Evolutionary conservation across 2,888 invertebrate genomes (phyloP).

Genomic region (Dynastes tityus): DNA sequence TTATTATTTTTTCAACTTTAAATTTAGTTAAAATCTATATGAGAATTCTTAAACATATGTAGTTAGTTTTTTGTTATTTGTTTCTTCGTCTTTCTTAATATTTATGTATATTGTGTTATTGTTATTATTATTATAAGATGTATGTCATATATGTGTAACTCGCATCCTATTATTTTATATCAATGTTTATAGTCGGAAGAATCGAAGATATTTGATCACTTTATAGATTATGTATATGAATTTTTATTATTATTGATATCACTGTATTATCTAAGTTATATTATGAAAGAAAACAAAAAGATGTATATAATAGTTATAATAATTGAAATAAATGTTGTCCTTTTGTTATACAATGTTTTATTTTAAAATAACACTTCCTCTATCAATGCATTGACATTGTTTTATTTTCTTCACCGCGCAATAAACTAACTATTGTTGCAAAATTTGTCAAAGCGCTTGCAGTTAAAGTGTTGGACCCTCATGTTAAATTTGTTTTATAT

Average conservation of each 20-base stretch:
- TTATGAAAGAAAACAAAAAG: constrained; percentile 54
- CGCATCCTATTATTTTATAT: constrained; percentile 44
- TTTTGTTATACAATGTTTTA: constrained; percentile 54
- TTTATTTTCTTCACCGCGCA: not conserved
- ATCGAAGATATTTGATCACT: not conserved
- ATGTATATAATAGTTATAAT: constrained; percentile 64
- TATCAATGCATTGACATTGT: not conserved
- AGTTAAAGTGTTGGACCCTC: not conserved
- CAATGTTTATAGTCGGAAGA: not conserved
- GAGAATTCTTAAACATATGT: constrained; percentile 8
- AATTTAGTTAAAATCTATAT: not conserved
- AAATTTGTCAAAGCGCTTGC: not conserved
- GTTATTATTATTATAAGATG: constrained; percentile 21
- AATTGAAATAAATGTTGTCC: constrained; percentile 65
- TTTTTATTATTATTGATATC: constrained; percentile 14
- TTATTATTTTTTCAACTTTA: constrained; percentile 50
- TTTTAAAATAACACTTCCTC: not conserved
- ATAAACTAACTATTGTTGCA: not conserved
- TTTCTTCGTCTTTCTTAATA: not conserved
- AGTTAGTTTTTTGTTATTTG: not conserved
- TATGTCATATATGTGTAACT: constrained; percentile 23
- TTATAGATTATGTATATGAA: constrained; percentile 26
- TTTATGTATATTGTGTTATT: not conserved
- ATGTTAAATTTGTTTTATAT: too few relatives aligned
- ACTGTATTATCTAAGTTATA: constrained; percentile 27